Percentiles rank a stretch among this genome's conserved stretches.
Conservation (phyloP, 2,113 vertebrate genomes). For the Beaufortia kweichowensis region DNA sequence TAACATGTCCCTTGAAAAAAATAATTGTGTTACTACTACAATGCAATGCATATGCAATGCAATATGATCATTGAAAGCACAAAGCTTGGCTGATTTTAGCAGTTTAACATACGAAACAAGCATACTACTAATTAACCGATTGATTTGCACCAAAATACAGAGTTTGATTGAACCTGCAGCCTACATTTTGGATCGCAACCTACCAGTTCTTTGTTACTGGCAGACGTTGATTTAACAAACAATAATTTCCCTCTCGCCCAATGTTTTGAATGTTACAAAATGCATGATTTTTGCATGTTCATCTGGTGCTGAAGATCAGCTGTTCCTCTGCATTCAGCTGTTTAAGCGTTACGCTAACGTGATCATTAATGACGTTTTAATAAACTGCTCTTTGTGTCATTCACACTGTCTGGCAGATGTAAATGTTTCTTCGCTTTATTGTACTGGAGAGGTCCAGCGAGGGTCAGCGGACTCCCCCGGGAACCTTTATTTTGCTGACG, state of each 20-base stretch:
- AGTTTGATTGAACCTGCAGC: neutral
- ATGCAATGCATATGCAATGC: too few relatives aligned
- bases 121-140: neutral
- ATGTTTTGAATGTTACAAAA: neutral
- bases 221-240: neutral
- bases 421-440: slow-evolving; percentile 76
- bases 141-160: neutral
- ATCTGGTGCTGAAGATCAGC: neutral
- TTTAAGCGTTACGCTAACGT: slow-evolving; percentile 22
- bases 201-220: slow-evolving; percentile 6
- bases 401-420: slow-evolving; percentile 73
- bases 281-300: neutral
- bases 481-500: slow-evolving; percentile 75
- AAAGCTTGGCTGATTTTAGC: too few relatives aligned
- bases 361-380: slow-evolving; percentile 76
- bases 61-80: too few relatives aligned
- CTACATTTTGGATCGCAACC: neutral
- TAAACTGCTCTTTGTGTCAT: slow-evolving; percentile 71
- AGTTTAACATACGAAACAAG: too few relatives aligned
- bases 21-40: too few relatives aligned
- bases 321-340: slow-evolving; percentile 31
- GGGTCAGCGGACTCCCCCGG: slow-evolving; percentile 74
- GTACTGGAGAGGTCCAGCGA: slow-evolving; percentile 69
- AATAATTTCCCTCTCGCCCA: neutral
- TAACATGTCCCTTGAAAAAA: too few relatives aligned